A percentile compares a stretch with the other conserved stretches of the same genome.
These are phyloP conservation scores for Peromyscus attwateri DNA, from an alignment of 2,797 vertebrate genomes.

Conservation along the genomic window DNA sequence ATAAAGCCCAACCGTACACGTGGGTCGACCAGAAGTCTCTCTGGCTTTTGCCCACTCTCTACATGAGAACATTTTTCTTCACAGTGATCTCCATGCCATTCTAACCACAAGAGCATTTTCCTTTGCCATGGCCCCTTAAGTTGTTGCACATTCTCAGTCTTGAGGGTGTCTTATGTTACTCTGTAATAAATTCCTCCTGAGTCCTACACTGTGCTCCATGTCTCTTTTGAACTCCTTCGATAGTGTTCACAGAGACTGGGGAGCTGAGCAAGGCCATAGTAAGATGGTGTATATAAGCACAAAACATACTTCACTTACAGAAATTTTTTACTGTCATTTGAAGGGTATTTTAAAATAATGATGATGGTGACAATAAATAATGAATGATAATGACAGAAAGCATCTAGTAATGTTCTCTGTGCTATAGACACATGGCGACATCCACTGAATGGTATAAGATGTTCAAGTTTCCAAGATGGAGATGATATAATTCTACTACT, in stretches of 20 bases:
- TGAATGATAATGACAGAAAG: not conserved
- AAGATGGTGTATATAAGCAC: not conserved
- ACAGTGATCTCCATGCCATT: not conserved
- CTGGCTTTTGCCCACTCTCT: not conserved
- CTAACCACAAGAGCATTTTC: not conserved
- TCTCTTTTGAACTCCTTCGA: not conserved
- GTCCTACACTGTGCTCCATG: not conserved
- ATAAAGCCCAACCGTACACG: not conserved
- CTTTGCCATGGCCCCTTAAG: not conserved
- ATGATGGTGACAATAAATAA: not conserved
- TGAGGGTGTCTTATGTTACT: not conserved
- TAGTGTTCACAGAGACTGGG: not conserved
- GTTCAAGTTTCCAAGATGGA: constrained; percentile 8
- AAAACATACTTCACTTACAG: not conserved
- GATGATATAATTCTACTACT: not conserved
- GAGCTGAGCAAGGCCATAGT: not conserved
- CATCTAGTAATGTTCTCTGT: not conserved
- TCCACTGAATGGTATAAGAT: not conserved
- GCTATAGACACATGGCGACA: not conserved
- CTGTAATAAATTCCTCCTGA: not conserved
- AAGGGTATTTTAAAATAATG: constrained; percentile 43
- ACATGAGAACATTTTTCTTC: not conserved
- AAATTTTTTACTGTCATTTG: constrained; percentile 36
- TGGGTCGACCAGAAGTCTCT: not conserved
- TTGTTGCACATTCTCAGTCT: not conserved